These are phyloP conservation scores for Lepus townsendii DNA, from an alignment of 2,797 vertebrate genomes.

Conservation along the genomic window DNA sequence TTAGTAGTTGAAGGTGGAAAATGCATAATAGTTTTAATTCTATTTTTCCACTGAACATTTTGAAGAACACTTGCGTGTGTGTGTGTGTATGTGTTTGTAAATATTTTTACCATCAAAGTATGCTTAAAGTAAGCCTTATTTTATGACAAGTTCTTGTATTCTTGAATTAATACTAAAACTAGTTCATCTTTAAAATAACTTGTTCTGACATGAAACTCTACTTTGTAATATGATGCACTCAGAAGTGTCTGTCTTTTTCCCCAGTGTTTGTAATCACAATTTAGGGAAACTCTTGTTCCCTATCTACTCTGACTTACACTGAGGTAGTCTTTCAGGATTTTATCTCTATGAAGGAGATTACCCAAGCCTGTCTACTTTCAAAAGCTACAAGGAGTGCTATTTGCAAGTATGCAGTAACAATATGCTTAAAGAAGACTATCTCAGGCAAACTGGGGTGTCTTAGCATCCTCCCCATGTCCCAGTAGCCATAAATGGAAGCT, in stretches of 20 bases:
- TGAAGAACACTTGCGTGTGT: too few relatives aligned
- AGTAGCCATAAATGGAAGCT: not conserved
- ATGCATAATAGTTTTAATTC: not conserved
- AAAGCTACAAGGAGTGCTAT: not conserved
- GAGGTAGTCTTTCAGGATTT: not conserved
- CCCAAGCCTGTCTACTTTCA: slow-evolving; percentile 4
- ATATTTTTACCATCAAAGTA: slow-evolving; percentile 5
- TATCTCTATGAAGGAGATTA: not conserved
- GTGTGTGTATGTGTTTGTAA: not conserved
- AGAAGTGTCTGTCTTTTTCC: not conserved
- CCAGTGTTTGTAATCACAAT: not conserved
- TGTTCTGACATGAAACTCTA: not conserved
- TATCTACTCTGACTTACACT: not conserved
- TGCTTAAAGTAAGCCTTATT: not conserved
- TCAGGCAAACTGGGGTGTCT: not conserved
- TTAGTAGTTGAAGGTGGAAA: not conserved
- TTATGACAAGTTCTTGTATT: not conserved
- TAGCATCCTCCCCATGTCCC: not conserved
- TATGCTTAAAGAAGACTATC: not conserved
- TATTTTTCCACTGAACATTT: not conserved
- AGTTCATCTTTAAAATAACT: not conserved
- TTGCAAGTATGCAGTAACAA: not conserved
- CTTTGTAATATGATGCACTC: not conserved
- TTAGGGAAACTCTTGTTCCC: not conserved
- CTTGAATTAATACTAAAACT: not conserved